A percentile compares a stretch with the other conserved stretches of the same genome.
phyloP scores from a whole-genome alignment of 2,888 invertebrate genomes.

The Andrena chrysosceles region DNA sequence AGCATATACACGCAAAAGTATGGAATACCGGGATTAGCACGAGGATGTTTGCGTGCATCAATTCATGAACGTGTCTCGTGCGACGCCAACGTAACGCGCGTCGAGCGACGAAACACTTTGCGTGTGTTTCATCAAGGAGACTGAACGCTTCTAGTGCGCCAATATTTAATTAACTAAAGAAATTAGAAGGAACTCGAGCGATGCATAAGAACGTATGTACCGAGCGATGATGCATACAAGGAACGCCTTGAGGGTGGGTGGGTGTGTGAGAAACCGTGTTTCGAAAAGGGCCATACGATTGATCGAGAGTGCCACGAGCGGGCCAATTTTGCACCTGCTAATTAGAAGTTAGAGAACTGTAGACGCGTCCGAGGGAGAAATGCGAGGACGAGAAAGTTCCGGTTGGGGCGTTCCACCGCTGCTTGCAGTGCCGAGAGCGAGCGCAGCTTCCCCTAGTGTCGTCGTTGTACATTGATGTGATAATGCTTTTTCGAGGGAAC shows the following conservation, averaged over 20 bases:
- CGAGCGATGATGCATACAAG: conserved; percentile 8
- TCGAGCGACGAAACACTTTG: conserved; percentile 25
- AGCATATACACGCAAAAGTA: too few relatives aligned
- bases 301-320: conserved; percentile 53
- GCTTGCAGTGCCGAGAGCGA: too few relatives aligned
- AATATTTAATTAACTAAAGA: conserved; percentile 65
- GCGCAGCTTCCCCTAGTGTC: conserved; percentile 32
- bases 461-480: conserved; percentile 62
- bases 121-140: conserved; percentile 71
- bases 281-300: neutral
- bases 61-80: conserved; percentile 46
- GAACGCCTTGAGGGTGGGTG: neutral
- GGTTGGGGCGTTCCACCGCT: conserved; percentile 8
- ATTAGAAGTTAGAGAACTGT: conserved; percentile 47
- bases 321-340: conserved; percentile 71
- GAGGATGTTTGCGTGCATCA: conserved; percentile 15
- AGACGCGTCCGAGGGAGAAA: conserved; percentile 8
- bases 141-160: conserved; percentile 74
- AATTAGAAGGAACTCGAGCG: conserved; percentile 44
- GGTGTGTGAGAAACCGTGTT: conserved; percentile 5
- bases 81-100: conserved; percentile 9
- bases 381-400: conserved; percentile 28
- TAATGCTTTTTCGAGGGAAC: conserved; percentile 46
- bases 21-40: neutral
- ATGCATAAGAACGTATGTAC: conserved; percentile 11